phyloP scores from a whole-genome alignment of 2,113 vertebrate genomes.

The Fukomys damarensis region DNA sequence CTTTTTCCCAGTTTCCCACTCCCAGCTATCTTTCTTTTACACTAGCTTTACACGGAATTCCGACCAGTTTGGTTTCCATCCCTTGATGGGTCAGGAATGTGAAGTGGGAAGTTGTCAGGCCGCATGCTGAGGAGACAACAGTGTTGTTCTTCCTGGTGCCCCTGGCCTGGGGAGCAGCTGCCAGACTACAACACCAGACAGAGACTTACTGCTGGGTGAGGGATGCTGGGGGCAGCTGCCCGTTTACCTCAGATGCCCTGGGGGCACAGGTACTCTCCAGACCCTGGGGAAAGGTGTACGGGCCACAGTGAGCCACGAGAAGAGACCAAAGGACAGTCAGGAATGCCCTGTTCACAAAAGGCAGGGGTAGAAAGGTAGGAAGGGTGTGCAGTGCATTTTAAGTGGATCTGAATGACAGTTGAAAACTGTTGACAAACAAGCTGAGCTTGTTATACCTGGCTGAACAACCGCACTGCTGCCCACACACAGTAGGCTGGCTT shows the following conservation, averaged over 20 bases:
- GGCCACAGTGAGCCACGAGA: neutral
- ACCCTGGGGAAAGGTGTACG: neutral
- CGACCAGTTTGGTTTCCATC: neutral
- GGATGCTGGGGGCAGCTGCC: neutral
- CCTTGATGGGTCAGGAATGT: neutral
- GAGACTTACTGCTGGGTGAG: neutral
- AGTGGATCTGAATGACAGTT: neutral
- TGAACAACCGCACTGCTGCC: neutral
- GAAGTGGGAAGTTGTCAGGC: neutral
- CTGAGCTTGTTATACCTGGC: neutral
- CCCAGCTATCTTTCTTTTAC: neutral
- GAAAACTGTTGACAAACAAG: neutral
- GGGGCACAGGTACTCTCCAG: neutral
- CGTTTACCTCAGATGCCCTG: rapidly evolving
- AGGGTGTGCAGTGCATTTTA: neutral
- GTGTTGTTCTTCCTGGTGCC: neutral
- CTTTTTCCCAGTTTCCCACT: neutral
- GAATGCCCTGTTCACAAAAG: neutral
- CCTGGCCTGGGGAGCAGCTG: neutral
- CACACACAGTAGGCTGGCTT: neutral
- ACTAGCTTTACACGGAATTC: neutral
- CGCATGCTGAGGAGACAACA: neutral
- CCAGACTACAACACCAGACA: neutral
- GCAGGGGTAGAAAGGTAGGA: neutral
- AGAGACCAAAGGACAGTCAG: neutral